Percentiles rank a stretch among this genome's conserved stretches.
Evolutionary conservation across 2,888 invertebrate species (phyloP).

Genomic region (Chrysolina oricalcia): DNA sequence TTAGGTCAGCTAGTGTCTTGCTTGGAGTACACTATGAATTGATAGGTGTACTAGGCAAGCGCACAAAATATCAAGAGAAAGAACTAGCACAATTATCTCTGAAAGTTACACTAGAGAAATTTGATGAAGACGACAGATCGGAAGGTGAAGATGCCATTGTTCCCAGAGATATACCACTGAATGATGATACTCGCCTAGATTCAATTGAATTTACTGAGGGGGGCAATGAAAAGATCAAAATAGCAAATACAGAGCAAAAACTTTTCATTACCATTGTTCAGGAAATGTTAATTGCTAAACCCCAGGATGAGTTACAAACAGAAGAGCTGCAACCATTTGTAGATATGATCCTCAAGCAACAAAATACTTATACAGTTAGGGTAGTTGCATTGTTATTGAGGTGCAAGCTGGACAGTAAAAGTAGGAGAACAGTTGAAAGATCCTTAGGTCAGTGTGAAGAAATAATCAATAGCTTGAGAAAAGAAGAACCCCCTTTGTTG

Average conservation of each 20-base stretch:
- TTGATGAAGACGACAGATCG: conserved; percentile 70
- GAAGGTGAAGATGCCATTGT: conserved; percentile 74
- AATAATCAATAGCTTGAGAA: conserved; percentile 77
- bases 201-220: conserved; percentile 81
- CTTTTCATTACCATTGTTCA: conserved; percentile 84
- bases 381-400: conserved; percentile 81
- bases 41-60: conserved; percentile 87
- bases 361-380: conserved; percentile 85
- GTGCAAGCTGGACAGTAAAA: conserved; percentile 84
- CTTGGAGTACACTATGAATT: conserved; percentile 82
- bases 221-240: conserved; percentile 68
- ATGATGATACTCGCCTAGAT: conserved; percentile 92
- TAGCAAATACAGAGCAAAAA: conserved; percentile 86
- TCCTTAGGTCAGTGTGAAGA: conserved; percentile 91
- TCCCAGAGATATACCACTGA: conserved; percentile 81
- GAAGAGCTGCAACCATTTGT: conserved; percentile 91
- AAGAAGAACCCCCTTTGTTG: conserved; percentile 69
- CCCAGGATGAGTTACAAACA: conserved; percentile 84
- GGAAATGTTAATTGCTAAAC: conserved; percentile 82
- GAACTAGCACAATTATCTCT: conserved; percentile 88
- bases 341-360: conserved; percentile 77
- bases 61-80: conserved; percentile 91
- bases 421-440: conserved; percentile 89
- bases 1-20: conserved; percentile 77
- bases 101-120: conserved; percentile 75